Percentiles rank a stretch among this genome's conserved stretches.
Conservation (phyloP, 2,797 vertebrate genomes). For the Chromis chromis region DNA sequence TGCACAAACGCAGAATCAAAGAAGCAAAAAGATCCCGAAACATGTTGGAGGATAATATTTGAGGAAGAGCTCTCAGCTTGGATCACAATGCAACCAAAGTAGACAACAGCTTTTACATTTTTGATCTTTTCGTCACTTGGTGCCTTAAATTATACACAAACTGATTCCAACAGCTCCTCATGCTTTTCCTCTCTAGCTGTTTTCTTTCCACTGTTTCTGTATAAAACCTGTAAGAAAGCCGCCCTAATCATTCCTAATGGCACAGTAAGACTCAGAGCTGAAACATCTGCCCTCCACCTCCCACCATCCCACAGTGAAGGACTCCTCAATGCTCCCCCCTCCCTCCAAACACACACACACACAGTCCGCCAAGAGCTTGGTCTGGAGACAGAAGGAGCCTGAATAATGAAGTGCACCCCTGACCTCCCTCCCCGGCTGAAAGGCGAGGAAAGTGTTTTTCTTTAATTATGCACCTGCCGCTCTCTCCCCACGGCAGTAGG, state of each 20-base stretch:
- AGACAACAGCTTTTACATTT: not conserved
- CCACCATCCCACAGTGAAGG: conserved; percentile 4
- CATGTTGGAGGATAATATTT: not conserved
- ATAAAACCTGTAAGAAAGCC: not conserved
- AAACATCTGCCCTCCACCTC: conserved; percentile 35
- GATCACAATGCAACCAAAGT: not conserved
- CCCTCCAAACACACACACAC: not conserved
- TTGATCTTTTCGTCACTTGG: not conserved
- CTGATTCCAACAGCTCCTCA: not conserved
- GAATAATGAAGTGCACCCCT: conserved; percentile 66
- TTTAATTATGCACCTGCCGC: conserved; percentile 82
- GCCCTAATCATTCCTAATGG: not conserved
- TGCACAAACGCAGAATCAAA: not conserved
- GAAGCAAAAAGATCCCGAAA: not conserved
- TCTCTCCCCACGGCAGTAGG: conserved; percentile 12
- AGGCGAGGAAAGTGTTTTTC: conserved; percentile 71
- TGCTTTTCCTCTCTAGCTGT: not conserved
- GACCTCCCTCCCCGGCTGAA: conserved; percentile 30
- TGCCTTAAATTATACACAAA: not conserved
- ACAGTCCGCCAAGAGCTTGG: conserved; percentile 18
- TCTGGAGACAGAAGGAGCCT: conserved; percentile 45
- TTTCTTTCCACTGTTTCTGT: not conserved
- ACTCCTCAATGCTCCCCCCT: not conserved
- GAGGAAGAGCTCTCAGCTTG: not conserved
- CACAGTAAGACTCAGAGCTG: conserved; percentile 7